Conservation (phyloP, 1,140 invertebrate genomes). For the Homarus americanus region DNA sequence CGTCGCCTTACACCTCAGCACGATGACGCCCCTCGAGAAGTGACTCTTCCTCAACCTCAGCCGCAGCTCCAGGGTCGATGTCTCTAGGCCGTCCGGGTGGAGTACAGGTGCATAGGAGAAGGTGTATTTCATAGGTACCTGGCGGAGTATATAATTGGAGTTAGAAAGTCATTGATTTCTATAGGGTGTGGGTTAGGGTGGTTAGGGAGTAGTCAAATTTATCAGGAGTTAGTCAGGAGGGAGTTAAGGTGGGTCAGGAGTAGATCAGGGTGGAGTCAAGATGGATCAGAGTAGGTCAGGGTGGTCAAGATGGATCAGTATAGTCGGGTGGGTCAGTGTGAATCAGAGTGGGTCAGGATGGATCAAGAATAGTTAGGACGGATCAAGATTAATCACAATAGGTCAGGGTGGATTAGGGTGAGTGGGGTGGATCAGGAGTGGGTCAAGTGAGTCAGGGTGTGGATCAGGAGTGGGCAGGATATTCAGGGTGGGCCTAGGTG, state of each 20-base stretch:
- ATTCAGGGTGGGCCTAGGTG: not conserved
- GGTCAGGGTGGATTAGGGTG: no score
- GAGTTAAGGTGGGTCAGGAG: no score
- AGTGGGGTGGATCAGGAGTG: no score
- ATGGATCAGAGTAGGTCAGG: not conserved
- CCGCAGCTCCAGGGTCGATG: conserved; percentile 36
- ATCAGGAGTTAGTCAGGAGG: no score
- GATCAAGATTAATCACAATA: no score
- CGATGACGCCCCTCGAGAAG: conserved; percentile 51
- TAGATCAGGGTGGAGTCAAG: not conserved
- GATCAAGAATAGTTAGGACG: not conserved
- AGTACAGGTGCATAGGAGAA: conserved; percentile 42
- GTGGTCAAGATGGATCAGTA: not conserved
- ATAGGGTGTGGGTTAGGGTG: no score
- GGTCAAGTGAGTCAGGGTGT: no score
- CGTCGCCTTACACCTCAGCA: conserved; percentile 50
- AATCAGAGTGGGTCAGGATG: not conserved
- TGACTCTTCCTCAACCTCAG: conserved; percentile 35
- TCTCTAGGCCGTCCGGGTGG: conserved; percentile 50
- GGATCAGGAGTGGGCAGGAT: no score
- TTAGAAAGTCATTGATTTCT: no score
- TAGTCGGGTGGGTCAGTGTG: not conserved
- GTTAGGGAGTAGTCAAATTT: no score
- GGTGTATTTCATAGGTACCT: conserved; percentile 48
- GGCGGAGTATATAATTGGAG: not conserved